Percentiles rank a stretch among this genome's conserved stretches.
These are phyloP conservation scores for Willowsia nigromaculata DNA, from an alignment of 2,888 invertebrate genomes.

Conservation along the genomic window DNA sequence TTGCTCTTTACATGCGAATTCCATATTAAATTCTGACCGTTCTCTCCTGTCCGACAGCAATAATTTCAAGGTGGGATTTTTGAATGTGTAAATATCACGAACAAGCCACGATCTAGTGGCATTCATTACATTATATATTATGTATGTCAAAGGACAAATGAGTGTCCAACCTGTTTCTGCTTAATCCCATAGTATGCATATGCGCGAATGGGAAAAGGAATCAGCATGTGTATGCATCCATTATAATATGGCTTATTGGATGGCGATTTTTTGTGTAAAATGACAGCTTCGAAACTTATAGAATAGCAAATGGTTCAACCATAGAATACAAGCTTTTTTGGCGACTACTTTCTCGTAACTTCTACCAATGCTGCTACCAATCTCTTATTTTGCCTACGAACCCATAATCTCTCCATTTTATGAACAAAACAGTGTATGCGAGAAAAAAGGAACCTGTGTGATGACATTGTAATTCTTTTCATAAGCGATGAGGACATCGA, in stretches of 20 bases:
- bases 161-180: conserved; percentile 2
- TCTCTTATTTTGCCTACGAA: neutral
- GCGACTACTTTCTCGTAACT: too few species aligned
- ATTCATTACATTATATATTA: conserved; percentile 12
- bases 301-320: too few species aligned
- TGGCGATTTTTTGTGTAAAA: too few species aligned
- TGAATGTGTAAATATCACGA: conserved; percentile 57
- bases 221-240: too few species aligned
- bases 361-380: neutral
- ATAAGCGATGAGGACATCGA: neutral
- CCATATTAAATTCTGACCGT: neutral
- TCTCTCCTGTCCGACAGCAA: neutral
- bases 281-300: too few species aligned
- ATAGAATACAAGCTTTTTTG: too few species aligned
- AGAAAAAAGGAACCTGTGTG: neutral
- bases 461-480: conserved; percentile 30
- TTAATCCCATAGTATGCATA: too few species aligned
- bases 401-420: neutral
- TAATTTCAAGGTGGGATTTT: neutral
- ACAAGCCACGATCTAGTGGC: conserved; percentile 27
- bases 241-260: too few species aligned
- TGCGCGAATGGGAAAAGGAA: too few species aligned
- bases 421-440: conserved; percentile 15
- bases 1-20: neutral
- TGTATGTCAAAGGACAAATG: neutral